These are phyloP conservation scores for Latrodectus elegans DNA, from an alignment of 2,888 invertebrate genomes.

Conservation along the genomic window DNA sequence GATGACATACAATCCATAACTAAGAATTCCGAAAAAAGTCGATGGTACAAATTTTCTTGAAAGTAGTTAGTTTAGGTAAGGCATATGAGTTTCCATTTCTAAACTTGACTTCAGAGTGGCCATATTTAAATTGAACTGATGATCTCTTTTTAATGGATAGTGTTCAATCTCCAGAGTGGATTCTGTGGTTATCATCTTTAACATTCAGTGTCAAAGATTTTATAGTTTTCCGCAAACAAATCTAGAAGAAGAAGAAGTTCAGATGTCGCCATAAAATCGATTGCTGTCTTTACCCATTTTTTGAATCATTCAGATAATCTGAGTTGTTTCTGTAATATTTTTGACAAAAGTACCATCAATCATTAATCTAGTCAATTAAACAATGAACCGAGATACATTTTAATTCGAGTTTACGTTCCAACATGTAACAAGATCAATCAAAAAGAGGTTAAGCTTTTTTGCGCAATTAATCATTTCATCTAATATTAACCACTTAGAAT, in stretches of 20 bases:
- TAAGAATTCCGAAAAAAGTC: constrained; percentile 16
- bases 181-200: constrained; percentile 46
- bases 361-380: constrained; percentile 84
- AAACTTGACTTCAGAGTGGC: constrained; percentile 80
- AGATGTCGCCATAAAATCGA: constrained; percentile 75
- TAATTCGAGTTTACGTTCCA: constrained; percentile 84
- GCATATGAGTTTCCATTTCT: constrained; percentile 82
- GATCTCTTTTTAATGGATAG: constrained; percentile 72
- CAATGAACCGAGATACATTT: constrained; percentile 82
- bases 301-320: constrained; percentile 88
- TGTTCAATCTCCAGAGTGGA: constrained; percentile 73
- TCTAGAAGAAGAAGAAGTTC: constrained; percentile 30
- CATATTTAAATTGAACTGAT: constrained; percentile 72
- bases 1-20: neutral
- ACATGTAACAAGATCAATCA: constrained; percentile 87
- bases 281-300: constrained; percentile 81
- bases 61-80: constrained; percentile 80
- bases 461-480: constrained; percentile 89
- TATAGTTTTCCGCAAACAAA: constrained; percentile 39
- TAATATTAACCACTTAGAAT: constrained; percentile 79
- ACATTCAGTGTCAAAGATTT: constrained; percentile 5
- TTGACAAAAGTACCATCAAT: constrained; percentile 85
- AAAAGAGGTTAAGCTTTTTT: constrained; percentile 89
- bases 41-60: constrained; percentile 72
- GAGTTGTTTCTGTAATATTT: constrained; percentile 90